Evolutionary conservation across 1,140 invertebrate species (phyloP), one percentile per base, ranked within the genome.

Genomic region (Rhagoletis zephyria): DNA sequence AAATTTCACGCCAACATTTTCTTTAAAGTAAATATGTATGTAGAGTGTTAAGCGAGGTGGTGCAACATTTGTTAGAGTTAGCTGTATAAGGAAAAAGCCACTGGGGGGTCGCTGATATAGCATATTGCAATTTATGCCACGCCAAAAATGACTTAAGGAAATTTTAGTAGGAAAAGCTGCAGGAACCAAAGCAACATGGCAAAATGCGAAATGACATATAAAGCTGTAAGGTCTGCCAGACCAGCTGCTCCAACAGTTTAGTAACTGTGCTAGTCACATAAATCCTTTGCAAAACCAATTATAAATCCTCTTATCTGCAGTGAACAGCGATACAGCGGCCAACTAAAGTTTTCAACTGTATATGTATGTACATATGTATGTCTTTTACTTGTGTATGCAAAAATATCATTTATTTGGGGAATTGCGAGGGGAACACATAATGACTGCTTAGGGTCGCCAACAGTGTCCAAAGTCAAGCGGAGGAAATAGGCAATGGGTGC

Each of bases 271-370:
- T 48, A 81, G 74, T 81, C 74, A 81, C 51, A 81, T 81, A 81
- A 81, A 81, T 59, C 56, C 74, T 59, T 30, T 6, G 45, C 12
- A 30, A 81, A 81, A 51, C 74, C 59, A 81, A 56, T 81, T 81
- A 56, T 81, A 81, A 81, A 56, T 56, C 74, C 74, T 81, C 51
- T 81, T 81, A 81, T 81, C 74, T 81, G 74, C 74, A 81, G 42
- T 56, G 48, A 19, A 4, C 74, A 81, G 74, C 1, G n/a, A 2
- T 48, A 16, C 42, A 42, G 64, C n/a, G 30, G 14, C 42, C 6
- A 81, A 77, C 10, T 67, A 10, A 67, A 74, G 42, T 74, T 74
- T 12, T 45, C 40, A 74, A 30, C 30, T 30, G 30, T 30, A 16
- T 74, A 74, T 6, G 16, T 74, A 74, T 45, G 14, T 45, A 70